A percentile compares a stretch with the other conserved stretches of the same genome.
Conservation (phyloP, 2,113 vertebrate genomes). For the Ploceus nigricollis region DNA sequence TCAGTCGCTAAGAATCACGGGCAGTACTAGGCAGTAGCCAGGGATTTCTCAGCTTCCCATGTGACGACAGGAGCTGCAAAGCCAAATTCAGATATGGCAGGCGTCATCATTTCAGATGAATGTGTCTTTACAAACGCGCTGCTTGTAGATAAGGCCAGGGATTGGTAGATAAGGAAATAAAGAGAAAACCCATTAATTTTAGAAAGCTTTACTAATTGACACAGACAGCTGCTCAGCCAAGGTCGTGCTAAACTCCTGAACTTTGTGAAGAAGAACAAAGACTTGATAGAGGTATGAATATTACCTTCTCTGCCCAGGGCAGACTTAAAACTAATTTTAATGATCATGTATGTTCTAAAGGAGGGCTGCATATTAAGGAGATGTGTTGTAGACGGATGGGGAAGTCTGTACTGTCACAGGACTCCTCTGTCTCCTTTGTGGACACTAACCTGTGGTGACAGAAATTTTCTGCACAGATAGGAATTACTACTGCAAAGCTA, state of each 20-base stretch:
- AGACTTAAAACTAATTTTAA: background rate
- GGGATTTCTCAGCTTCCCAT: background rate
- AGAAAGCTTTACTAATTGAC: background rate
- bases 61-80: background rate
- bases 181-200: background rate
- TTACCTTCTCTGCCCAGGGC: background rate
- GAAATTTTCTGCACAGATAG: background rate
- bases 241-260: background rate
- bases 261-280: background rate
- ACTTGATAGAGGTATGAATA: background rate
- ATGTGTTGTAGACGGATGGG: background rate
- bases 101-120: background rate
- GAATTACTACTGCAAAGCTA: background rate
- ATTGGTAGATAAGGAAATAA: background rate
- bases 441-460: background rate
- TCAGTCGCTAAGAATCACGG: fast-evolving
- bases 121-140: background rate
- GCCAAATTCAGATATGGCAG: background rate
- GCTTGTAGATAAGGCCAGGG: background rate
- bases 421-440: background rate
- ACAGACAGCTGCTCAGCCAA: too few species aligned
- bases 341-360: background rate
- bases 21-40: fast-evolving
- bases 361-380: background rate
- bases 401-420: background rate